Evolutionary conservation across 23 tunicate genomes (phyloP), one percentile per base, ranked within the genome.

Genomic region (Trididemnum miniatum): DNA sequence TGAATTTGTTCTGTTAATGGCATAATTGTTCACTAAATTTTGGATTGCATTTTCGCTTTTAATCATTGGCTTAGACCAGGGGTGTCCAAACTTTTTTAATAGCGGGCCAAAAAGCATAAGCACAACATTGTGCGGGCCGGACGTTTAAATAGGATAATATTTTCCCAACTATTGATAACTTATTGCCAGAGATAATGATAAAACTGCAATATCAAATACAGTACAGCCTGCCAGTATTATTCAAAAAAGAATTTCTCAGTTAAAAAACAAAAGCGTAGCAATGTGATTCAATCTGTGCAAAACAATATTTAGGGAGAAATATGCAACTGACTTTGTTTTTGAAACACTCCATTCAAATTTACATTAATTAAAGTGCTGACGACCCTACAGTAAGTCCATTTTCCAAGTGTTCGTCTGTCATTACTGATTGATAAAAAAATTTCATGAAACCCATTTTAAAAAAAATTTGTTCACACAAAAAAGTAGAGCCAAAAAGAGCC

Each of bases 401-500:
- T 76, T 74, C 82, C 87, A 83, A 76, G 82, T 83, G 87, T 75
- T 72, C 86, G 40, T 82, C 81, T 72, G 86, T 82, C 65, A 73
- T 27, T 28, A 39, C 66, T 34, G 65, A 71, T 49, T 65, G 80
- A 71, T 71, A 73, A 23, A 44, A 65, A n/a, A 65, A 71, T 71
- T 82, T 49, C 80, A 82, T 71, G 38, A 72, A 32, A 23, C 80
- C 80, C 86, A 82, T 73, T 82, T 82, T 82, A 44, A 65, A 82
- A 82, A 82, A 82, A 82, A 82, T 73, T 50, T 82, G 86, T 71
- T 82, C 86, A 23, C 86, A 82, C 80, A 71, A 40, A 31, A 73
- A 82, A 35, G 81, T 72, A 26, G 80, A 38, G 81, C 81, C 86
- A 39, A 80, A 80, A 36, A 65, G 76, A 34, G 84, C 82, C 86